These are phyloP conservation scores for Rhabditoides inermis DNA, from an alignment of 2,888 invertebrate genomes.

Conservation along the genomic window DNA sequence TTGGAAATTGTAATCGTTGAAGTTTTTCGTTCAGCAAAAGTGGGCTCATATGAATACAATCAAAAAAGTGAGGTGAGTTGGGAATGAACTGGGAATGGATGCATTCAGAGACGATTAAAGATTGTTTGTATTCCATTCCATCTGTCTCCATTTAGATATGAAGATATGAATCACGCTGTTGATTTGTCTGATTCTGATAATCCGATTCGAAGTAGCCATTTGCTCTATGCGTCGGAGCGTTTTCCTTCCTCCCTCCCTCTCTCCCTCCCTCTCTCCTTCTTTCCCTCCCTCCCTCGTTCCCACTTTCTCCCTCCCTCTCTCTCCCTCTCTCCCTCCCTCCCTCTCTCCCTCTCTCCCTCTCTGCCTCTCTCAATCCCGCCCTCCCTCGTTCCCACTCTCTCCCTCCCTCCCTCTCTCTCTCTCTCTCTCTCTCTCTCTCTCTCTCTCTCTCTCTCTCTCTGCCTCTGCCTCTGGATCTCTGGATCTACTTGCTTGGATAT, in stretches of 20 bases:
- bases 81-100: too few species aligned
- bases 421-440: slow-evolving; percentile 3
- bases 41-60: too few species aligned
- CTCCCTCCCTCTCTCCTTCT: slow-evolving; percentile 5
- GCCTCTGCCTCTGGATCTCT: not conserved
- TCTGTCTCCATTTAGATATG: too few species aligned
- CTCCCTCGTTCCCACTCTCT: not conserved
- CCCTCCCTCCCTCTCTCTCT: slow-evolving; percentile 1
- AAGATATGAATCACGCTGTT: slow-evolving; percentile 9
- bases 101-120: too few species aligned
- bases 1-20: too few species aligned
- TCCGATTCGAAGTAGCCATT: too few species aligned
- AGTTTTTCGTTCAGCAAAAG: too few species aligned
- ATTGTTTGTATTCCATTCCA: too few species aligned
- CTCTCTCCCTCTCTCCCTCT: not conserved
- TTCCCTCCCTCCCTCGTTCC: slow-evolving; percentile 1
- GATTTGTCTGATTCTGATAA: too few species aligned
- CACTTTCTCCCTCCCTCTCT: not conserved
- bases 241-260: slow-evolving; percentile 8
- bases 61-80: too few species aligned
- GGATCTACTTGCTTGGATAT: not conserved
- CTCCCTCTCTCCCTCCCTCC: not conserved
- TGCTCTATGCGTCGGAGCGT: too few species aligned
- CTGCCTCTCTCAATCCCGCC: not conserved
- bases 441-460: not conserved